A percentile compares a stretch with the other conserved stretches of the same genome.
These are phyloP conservation scores for Magallana angulata DNA, from an alignment of 1,140 invertebrate genomes.

Conservation along the genomic window DNA sequence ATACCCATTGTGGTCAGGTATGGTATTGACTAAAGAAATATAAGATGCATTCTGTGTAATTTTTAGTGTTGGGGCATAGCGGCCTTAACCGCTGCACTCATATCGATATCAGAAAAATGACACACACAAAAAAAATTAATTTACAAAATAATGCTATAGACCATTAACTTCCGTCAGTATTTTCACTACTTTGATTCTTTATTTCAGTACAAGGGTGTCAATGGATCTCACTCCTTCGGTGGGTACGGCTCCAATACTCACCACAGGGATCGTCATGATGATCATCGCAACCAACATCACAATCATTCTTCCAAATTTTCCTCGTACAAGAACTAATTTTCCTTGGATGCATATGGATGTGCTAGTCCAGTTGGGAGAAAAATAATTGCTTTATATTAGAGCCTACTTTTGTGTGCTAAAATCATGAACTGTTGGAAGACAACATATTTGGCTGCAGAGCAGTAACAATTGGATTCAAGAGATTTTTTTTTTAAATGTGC, in stretches of 20 bases:
- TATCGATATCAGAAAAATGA: too few species aligned
- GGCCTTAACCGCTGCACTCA: too few species aligned
- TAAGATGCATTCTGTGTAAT: too few species aligned
- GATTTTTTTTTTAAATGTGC: too few species aligned
- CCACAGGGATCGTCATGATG: background rate
- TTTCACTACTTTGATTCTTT: conserved; percentile 9
- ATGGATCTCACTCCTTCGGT: conserved; percentile 35
- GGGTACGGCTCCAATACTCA: background rate
- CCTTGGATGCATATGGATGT: conserved; percentile 7
- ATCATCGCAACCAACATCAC: background rate
- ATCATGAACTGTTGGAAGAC: background rate
- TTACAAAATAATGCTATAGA: too few species aligned
- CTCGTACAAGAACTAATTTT: background rate
- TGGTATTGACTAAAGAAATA: too few species aligned
- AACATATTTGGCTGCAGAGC: background rate
- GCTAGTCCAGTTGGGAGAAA: background rate
- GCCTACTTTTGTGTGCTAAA: background rate
- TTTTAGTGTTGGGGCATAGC: too few species aligned
- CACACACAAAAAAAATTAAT: too few species aligned
- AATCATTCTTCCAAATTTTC: conserved; percentile 11
- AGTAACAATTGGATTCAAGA: background rate
- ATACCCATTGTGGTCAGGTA: too few species aligned
- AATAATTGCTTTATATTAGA: conserved; percentile 1
- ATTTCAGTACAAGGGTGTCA: conserved; percentile 31
- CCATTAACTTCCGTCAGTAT: too few species aligned